phyloP scores from a whole-genome alignment of 1,140 invertebrate genomes.

The Helicoverpa zea region DNA sequence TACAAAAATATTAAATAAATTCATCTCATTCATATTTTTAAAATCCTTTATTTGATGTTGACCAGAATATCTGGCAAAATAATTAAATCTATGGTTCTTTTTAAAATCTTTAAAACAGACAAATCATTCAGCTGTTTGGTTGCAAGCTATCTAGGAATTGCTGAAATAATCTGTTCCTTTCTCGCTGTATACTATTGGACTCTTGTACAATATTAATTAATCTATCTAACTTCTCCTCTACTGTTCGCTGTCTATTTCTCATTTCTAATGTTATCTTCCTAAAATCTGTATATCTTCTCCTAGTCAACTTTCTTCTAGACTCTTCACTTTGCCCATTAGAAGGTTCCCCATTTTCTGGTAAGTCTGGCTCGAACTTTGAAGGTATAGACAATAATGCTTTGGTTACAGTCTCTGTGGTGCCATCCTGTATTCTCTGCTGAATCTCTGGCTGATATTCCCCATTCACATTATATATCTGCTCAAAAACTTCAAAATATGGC shows the following conservation, averaged over 20 bases:
- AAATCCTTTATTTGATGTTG: background rate
- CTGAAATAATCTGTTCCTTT: conserved; percentile 79
- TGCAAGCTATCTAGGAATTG: conserved; percentile 76
- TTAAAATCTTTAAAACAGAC: background rate
- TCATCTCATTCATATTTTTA: background rate
- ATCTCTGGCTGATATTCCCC: conserved; percentile 80
- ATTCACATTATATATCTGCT: conserved; percentile 78
- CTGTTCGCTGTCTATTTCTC: conserved; percentile 75
- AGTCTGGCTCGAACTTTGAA: conserved; percentile 61
- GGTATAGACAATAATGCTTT: conserved; percentile 73
- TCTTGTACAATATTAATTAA: conserved; percentile 82
- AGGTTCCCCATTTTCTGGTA: conserved; percentile 67
- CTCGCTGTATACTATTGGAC: conserved; percentile 80
- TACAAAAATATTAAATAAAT: conserved; percentile 8
- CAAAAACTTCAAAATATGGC: conserved; percentile 81
- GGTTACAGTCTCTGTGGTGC: conserved; percentile 67
- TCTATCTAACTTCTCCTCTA: conserved; percentile 82
- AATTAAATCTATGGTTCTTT: background rate
- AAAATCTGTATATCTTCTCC: conserved; percentile 77
- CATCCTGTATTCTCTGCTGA: conserved; percentile 75
- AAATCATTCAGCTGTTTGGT: conserved; percentile 50
- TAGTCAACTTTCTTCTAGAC: conserved; percentile 67
- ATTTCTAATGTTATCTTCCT: conserved; percentile 79
- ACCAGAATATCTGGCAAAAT: background rate
- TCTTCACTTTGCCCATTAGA: conserved; percentile 71